These are phyloP conservation scores for Oxycera nigricornis DNA, from an alignment of 2,888 invertebrate genomes.

Conservation along the genomic window DNA sequence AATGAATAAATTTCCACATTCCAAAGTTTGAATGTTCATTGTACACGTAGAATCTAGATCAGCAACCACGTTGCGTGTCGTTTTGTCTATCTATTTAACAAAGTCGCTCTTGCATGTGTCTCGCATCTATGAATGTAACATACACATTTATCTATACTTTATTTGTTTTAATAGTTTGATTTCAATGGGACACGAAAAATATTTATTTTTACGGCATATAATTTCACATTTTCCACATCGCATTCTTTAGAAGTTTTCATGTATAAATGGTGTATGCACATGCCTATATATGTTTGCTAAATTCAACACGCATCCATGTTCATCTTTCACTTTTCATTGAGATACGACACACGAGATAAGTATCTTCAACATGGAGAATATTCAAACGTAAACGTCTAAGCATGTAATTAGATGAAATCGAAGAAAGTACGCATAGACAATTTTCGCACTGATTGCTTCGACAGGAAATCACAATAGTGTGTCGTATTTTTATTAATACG, in stretches of 20 bases:
- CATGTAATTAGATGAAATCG: not conserved
- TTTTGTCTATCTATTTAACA: not conserved
- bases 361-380: not conserved
- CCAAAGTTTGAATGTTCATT: no score
- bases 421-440: not conserved
- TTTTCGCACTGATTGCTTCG: not conserved
- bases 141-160: no score
- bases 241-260: no score
- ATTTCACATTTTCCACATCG: no score
- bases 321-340: not conserved
- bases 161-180: no score
- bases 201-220: no score
- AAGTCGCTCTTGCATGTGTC: not conserved
- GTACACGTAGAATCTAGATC: not conserved
- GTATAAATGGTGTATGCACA: not conserved
- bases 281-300: not conserved
- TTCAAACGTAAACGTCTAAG: slow-evolving; percentile 1
- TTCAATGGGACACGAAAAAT: no score
- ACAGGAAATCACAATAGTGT: not conserved
- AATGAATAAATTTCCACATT: not conserved
- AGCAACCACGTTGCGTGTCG: not conserved
- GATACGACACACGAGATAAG: not conserved
- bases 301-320: not conserved
- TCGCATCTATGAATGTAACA: no score
- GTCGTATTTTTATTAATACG: no score